Evolutionary conservation across 2,797 vertebrate species (phyloP).

Genomic region (Atherinosoma microstoma): DNA sequence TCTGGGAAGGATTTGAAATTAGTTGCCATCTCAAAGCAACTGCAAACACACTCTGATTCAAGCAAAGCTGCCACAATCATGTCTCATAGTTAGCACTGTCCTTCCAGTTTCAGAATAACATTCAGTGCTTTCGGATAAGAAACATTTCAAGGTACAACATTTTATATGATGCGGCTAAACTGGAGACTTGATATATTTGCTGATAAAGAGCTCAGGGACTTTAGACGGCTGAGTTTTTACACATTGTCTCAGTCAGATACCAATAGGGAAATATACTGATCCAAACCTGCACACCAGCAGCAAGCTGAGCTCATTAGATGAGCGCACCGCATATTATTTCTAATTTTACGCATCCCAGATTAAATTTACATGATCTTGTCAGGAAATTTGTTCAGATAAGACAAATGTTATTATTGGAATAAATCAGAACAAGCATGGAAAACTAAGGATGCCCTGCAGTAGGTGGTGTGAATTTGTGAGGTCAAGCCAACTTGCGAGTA

Average conservation of each 20-base stretch:
- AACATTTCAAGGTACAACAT: slow-evolving; percentile 9
- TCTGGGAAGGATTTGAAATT: slow-evolving; percentile 4
- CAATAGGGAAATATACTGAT: slow-evolving; percentile 15
- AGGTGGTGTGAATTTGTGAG: not conserved
- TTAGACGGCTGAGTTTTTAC: slow-evolving; percentile 1
- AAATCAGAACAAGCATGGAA: not conserved
- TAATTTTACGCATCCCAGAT: slow-evolving; percentile 25
- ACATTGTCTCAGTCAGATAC: slow-evolving; percentile 4
- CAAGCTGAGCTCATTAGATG: slow-evolving; percentile 37
- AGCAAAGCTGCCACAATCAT: slow-evolving; percentile 1
- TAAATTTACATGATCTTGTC: slow-evolving; percentile 19
- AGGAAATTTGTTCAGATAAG: slow-evolving; percentile 12
- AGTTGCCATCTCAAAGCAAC: slow-evolving; percentile 11
- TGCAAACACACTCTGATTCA: not conserved
- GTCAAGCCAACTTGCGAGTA: not conserved
- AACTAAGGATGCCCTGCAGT: not conserved
- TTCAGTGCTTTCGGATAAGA: not conserved
- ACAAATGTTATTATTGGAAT: slow-evolving; percentile 11
- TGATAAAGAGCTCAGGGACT: slow-evolving; percentile 5
- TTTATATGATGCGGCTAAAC: not conserved
- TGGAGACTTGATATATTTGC: not conserved
- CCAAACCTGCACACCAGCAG: slow-evolving; percentile 21
- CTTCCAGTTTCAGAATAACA: slow-evolving; percentile 1
- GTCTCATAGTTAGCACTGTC: not conserved
- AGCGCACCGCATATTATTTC: slow-evolving; percentile 15